Base-by-base conservation (phyloP, 2,113 vertebrate species). In the Urocolius indicus region DNA sequence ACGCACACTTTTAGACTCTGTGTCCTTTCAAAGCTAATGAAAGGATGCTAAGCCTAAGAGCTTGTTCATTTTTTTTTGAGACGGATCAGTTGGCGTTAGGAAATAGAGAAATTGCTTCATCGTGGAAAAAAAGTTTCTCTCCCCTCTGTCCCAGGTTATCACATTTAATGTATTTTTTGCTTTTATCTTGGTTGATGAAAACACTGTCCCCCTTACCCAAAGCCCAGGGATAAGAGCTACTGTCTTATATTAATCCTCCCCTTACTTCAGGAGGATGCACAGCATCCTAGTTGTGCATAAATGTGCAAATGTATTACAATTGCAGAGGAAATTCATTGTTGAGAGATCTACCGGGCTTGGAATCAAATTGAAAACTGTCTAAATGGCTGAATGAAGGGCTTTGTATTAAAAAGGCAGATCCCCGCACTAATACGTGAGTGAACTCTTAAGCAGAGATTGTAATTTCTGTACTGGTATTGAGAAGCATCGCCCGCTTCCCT, bases 361-460 rank as follows among this genome's bases (percentile, higher is more conserved):
- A 97, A 93, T 93, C 94, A 83, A 95, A 93, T 73, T 97, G 89
- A 78, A 95, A 97, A 83, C 81, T 95, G 84, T 96, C 93, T 96
- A 95, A 95, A 76, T 83, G 93, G 77, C 91, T 95, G 95, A 95
- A 96, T 95, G 91, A 95, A 95, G 89, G 84, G 71, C 78, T 95
- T 96, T 94, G 95, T 95, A 91, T 96, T 85, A 91, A 93, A 93
- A 96, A 95, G 94, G 81, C 93, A 88, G 88, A 91, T 87, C 93
- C 83, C 95, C 91, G 93, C 78, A 76, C 91, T 80, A 91, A 95
- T 94, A 95, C 94, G 67, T 96, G 96, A 84, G 71, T 0, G 0
- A 85, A 95, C 78, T 96, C 66, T 68, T 73, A 89, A 95, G 58
- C 46, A 96, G 74, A 36, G 49, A 62, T 41, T 92, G 80, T 94